Percentiles rank a stretch among this genome's conserved stretches.
phyloP scores from a whole-genome alignment of 2,113 vertebrate genomes.

The Aphyosemion australe region DNA sequence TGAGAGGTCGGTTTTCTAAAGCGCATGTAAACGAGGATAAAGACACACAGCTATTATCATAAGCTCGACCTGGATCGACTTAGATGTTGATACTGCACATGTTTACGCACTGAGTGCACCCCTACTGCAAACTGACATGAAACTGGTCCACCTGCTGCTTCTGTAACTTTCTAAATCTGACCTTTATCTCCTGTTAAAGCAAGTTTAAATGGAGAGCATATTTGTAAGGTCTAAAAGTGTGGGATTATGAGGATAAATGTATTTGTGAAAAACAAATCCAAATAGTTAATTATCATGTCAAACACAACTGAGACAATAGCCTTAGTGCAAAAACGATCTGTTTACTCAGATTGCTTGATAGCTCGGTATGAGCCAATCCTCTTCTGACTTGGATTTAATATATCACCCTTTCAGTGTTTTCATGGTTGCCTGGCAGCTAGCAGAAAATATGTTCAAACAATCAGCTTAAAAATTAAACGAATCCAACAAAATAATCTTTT shows the following conservation, averaged over 20 bases:
- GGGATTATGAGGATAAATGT: not conserved
- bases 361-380: not conserved
- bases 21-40: no score
- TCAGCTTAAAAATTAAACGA: not conserved
- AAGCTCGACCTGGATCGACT: no score
- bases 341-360: not conserved
- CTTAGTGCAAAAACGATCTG: not conserved
- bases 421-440: not conserved
- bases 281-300: not conserved
- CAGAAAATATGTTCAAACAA: conserved; percentile 1
- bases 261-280: not conserved
- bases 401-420: not conserved
- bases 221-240: not conserved
- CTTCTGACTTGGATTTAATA: not conserved
- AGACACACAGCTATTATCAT: no score
- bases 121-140: conserved; percentile 15
- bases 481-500: not conserved
- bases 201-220: not conserved
- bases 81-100: no score
- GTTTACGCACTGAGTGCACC: no score
- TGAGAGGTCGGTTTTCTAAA: no score
- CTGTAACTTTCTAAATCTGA: not conserved
- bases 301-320: not conserved
- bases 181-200: not conserved
- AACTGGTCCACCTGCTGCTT: not conserved